Evolutionary conservation across 2,797 vertebrate species (phyloP), one percentile per base, ranked within the genome.

Genomic region (Galagoides demidoff): DNA sequence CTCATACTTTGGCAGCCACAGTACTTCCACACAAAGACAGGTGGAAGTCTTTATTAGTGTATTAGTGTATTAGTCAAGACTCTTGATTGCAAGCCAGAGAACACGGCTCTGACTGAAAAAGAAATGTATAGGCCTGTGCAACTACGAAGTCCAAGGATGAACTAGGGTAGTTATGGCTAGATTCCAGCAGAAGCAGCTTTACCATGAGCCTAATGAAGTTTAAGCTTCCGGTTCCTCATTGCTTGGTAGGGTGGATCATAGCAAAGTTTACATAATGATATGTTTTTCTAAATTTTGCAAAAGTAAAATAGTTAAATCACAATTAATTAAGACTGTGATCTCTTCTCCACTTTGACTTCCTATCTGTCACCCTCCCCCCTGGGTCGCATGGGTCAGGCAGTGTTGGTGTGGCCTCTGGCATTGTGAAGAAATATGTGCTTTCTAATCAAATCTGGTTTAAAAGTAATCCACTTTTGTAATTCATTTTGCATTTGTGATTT

Each of bases 201-300:
- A 64, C 14, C 16, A 12, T 16, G 25, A 49, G 20, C 25, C 8
- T 22, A 34, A 1, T 25, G 68, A 85, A 82, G 61, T 39, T 63
- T 39, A 59, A 59, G 37, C 5, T 12, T 68, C 29, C 39, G n/a
- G 52, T 85, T 74, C 31, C 68, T 94, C 43, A 61, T 63, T 89
- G 79, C 12, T 68, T 55, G 66, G 39, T n/a, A 6, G n/a, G 20
- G 84, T 63, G 61, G 87, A 39, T 34, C 77, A 31, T 39, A 59
- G 64, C 31, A 90, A 55, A 27, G 34, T 14, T 74, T 37, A 82
- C 25, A 52, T 12, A 52, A 9, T 70, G 14, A 9, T 10, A 12
- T 14, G 19, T 85, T 92, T 85, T 57, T 89, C 45, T 52, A 84
- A 95, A 88, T 73, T 71, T 85, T 81, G 29, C 39, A 74, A 63